These are phyloP conservation scores for Aix galericulata DNA, from an alignment of 2,113 vertebrate species.

Conservation along the genomic window DNA sequence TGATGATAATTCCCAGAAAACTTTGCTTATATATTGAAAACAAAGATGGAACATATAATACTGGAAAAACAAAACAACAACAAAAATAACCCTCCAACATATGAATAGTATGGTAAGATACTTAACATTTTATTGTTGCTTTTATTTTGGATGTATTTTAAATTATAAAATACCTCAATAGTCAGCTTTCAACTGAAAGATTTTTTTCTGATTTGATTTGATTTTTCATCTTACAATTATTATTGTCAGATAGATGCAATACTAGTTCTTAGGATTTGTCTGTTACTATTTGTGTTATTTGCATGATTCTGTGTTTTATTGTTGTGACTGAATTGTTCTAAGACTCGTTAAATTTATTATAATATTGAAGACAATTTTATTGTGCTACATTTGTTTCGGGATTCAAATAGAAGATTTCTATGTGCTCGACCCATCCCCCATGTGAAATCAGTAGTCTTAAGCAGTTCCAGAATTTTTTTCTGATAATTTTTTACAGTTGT, in stretches of 20 bases:
- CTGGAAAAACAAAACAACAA: not conserved
- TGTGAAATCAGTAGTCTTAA: constrained; percentile 45
- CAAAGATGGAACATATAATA: not conserved
- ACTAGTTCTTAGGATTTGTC: not conserved
- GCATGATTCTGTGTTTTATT: not conserved
- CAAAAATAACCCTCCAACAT: not conserved
- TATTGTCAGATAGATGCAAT: not conserved
- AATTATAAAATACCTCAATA: not conserved
- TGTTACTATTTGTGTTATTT: not conserved
- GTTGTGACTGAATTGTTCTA: not conserved
- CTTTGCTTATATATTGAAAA: not conserved
- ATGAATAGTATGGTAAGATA: not conserved
- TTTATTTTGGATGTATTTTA: not conserved
- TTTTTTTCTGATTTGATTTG: not conserved
- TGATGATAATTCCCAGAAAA: not conserved
- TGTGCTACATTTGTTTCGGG: not conserved
- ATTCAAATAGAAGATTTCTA: constrained; percentile 31
- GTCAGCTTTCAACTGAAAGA: not conserved
- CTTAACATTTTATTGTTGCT: not conserved
- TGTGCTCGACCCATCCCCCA: not conserved
- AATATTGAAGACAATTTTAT: constrained; percentile 16
- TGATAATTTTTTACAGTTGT: constrained; percentile 43
- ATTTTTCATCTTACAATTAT: not conserved
- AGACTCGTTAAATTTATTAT: not conserved
- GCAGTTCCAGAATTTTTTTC: constrained; percentile 22